phyloP scores from a whole-genome alignment of 2,113 vertebrate species.

The Pseudonaja textilis region DNA sequence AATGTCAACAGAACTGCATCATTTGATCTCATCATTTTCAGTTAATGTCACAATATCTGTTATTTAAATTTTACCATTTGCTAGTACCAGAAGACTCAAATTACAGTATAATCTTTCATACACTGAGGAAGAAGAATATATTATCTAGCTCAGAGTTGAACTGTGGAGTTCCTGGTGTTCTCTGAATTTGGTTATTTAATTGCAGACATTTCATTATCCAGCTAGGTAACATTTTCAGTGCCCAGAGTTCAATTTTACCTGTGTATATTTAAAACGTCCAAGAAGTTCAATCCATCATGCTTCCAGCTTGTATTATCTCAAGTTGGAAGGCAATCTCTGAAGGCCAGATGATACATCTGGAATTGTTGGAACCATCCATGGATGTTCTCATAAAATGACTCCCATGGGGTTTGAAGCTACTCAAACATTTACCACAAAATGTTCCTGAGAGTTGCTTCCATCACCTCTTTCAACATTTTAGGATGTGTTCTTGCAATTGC shows the following conservation, averaged over 20 bases:
- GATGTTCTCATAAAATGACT: not conserved
- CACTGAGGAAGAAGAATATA: not conserved
- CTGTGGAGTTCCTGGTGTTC: not conserved
- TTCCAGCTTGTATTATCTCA: not conserved
- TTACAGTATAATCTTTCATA: not conserved
- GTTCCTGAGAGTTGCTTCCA: not conserved
- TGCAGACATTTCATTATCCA: not conserved
- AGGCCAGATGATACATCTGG: not conserved
- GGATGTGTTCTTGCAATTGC: not conserved
- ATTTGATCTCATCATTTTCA: not conserved
- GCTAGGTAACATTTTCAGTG: not conserved
- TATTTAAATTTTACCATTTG: not conserved
- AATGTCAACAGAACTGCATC: not conserved
- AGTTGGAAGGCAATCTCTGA: not conserved
- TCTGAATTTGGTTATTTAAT: not conserved
- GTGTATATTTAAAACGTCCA: not conserved
- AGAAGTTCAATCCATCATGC: not conserved
- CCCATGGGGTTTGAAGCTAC: not conserved
- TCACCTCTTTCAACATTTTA: not conserved
- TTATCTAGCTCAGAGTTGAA: not conserved
- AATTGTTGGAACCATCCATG: not conserved
- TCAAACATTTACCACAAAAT: not conserved
- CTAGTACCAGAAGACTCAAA: not conserved
- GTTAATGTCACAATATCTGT: not conserved
- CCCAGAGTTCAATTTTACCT: not conserved